These are phyloP conservation scores for Periparus ater DNA, from an alignment of 2,797 vertebrate species.

Conservation along the genomic window DNA sequence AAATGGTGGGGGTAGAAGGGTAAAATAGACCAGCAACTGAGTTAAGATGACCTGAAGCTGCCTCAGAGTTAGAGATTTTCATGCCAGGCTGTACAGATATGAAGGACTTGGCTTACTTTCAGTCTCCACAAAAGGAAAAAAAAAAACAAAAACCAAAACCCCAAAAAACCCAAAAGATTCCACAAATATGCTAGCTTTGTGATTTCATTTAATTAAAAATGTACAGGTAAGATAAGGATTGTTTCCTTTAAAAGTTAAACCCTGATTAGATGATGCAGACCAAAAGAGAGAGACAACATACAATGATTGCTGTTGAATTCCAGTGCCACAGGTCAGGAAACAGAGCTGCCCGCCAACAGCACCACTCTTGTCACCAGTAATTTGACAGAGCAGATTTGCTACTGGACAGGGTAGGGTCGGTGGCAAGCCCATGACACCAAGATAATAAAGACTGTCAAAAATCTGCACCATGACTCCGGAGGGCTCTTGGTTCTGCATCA, in stretches of 20 bases:
- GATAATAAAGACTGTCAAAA: background rate
- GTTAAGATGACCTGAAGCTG: background rate
- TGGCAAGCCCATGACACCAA: background rate
- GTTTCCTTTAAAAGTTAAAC: background rate
- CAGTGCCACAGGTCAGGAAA: background rate
- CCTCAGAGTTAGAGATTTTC: background rate
- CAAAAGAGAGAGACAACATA: background rate
- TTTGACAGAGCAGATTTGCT: background rate
- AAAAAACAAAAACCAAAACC: background rate
- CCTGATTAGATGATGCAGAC: background rate
- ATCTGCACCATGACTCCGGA: background rate
- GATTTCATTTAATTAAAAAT: background rate
- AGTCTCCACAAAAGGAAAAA: background rate
- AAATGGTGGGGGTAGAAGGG: background rate
- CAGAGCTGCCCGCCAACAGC: conserved; percentile 31
- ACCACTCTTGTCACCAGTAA: conserved; percentile 36
- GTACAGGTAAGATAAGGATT: background rate
- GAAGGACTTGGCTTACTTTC: background rate
- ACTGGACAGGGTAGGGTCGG: background rate
- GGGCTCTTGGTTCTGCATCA: background rate
- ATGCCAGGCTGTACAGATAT: background rate
- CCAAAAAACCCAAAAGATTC: background rate
- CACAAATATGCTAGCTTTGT: background rate
- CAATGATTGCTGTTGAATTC: background rate
- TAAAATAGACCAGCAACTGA: background rate